Evolutionary conservation across 2,113 vertebrate species (phyloP).

Genomic region (Tympanuchus pallidicinctus): DNA sequence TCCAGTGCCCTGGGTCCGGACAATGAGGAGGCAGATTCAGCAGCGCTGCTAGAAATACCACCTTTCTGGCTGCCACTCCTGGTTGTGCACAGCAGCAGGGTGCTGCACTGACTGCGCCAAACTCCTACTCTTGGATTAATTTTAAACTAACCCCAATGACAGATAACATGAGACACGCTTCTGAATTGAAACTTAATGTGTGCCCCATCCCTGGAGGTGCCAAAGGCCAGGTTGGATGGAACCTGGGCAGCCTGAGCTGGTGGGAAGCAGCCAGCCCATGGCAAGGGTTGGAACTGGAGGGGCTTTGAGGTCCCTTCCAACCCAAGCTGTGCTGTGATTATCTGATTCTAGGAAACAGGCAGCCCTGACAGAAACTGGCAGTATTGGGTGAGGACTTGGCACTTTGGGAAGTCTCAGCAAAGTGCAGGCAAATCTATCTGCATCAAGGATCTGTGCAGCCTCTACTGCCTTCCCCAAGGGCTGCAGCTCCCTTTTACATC

Average conservation of each 20-base stretch:
- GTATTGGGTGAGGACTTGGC: not conserved
- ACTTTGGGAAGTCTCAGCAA: not conserved
- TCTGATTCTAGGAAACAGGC: too few relatives aligned
- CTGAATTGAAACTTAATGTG: fast-evolving
- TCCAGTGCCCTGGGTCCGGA: fast-evolving
- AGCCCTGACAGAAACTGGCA: not conserved
- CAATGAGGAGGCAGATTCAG: fast-evolving
- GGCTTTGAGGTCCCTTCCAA: too few relatives aligned
- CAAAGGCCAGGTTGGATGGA: too few relatives aligned
- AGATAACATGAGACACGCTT: fast-evolving
- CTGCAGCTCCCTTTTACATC: not conserved
- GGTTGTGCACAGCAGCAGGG: fast-evolving
- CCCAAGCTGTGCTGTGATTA: too few relatives aligned
- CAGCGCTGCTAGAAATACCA: fast-evolving
- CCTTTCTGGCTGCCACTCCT: fast-evolving
- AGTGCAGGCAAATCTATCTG: not conserved
- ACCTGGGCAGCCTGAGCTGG: too few relatives aligned
- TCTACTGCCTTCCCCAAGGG: not conserved
- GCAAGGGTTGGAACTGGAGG: too few relatives aligned
- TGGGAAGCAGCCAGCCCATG: too few relatives aligned
- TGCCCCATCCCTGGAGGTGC: too few relatives aligned
- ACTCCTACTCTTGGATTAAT: not conserved
- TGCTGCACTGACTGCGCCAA: fast-evolving
- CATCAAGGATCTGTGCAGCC: not conserved
- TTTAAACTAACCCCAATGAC: not conserved